These are phyloP conservation scores for Tiliacea citrago DNA, from an alignment of 2,888 invertebrate species.

Conservation along the genomic window DNA sequence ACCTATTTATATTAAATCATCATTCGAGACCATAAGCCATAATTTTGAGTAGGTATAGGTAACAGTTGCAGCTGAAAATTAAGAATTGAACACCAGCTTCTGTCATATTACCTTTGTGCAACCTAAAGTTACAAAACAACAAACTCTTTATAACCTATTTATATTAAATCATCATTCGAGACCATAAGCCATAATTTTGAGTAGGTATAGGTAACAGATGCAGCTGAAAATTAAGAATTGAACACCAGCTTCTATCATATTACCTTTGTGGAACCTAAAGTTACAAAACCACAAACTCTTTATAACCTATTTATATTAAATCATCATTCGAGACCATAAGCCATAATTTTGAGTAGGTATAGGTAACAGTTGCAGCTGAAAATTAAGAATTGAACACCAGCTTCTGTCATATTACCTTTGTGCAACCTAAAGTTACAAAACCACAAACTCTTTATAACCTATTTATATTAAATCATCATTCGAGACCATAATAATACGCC, in stretches of 20 bases:
- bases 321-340: background rate
- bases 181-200: constrained; percentile 8
- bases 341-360: background rate
- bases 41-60: background rate
- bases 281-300: background rate
- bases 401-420: background rate
- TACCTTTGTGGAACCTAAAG: background rate
- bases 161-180: background rate
- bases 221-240: background rate
- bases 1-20: background rate
- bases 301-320: background rate
- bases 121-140: background rate
- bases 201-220: background rate
- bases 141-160: background rate
- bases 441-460: background rate
- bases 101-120: background rate
- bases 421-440: background rate
- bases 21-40: background rate
- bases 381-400: background rate
- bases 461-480: background rate
- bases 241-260: background rate
- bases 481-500: constrained; percentile 4
- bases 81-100: background rate
- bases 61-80: background rate
- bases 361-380: background rate